Base-by-base conservation (phyloP, 2,113 vertebrate genomes). In the Plectropomus leopardus region DNA sequence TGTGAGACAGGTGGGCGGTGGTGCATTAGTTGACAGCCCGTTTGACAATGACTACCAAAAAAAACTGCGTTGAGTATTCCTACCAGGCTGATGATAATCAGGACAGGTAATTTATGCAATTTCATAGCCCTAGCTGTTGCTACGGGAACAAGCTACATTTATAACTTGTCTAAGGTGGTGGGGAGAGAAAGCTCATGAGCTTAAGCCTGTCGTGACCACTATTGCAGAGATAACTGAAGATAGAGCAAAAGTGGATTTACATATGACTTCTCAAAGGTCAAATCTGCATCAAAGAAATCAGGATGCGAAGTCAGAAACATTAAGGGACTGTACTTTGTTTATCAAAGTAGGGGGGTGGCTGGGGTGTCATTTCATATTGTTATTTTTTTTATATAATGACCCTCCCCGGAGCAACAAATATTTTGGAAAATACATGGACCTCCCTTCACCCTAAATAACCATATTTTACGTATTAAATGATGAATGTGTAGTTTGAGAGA, bases 31-130 rank as follows among this genome's bases (percentile, higher is more conserved):
- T 80, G 78, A 84, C 87, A 76, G 68, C 74, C 67, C 83, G 42
- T 82, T 89, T 84, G 80, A 92, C 86, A 88, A 70, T 78, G 81
- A 78, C 80, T 55, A 82, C 34, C n/a, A 76, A 64, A 75, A 74
- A n/a, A 84, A 71, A 42, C 55, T 55, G 67, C 59, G 81, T 50
- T 50, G 66, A 76, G 76, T 82, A 70, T 80, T 87, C 67, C 84
- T 76, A 83, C 68, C 64, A 88, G 76, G 85, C 73, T 75, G 81
- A 88, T 92, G 83, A 88, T 92, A 89, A 93, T 93, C 78, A n/a
- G 66, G 51, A 86, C 89, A 93, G 89, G 88, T 94, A 92, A 94
- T 95, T 93, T 90, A 93, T 93, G 92, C 91, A 89, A 91, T 94
- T 89, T 90, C 84, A 88, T 78, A 89, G 76, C 74, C 88, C 59